A percentile compares a stretch with the other conserved stretches of the same genome.
Evolutionary conservation across 2,113 vertebrate genomes (phyloP).

Genomic region (Microtus ochrogaster): DNA sequence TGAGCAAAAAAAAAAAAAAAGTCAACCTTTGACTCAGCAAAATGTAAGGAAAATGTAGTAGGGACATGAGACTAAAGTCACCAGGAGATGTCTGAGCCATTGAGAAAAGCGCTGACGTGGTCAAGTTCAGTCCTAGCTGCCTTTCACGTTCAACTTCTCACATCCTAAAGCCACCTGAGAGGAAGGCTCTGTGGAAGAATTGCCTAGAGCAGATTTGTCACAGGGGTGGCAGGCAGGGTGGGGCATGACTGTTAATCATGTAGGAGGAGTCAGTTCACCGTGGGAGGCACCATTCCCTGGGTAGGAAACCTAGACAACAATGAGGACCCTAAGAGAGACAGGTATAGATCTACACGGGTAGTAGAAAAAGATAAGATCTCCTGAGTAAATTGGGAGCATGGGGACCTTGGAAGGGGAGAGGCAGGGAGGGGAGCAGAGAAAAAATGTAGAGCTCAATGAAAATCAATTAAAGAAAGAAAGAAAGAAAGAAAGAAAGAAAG

Average conservation of each 20-base stretch:
- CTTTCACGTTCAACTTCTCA: neutral
- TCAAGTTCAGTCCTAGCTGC: neutral
- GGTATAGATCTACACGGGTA: too few species aligned
- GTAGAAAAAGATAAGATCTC: too few species aligned
- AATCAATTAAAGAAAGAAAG: too few species aligned
- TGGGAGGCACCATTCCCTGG: neutral
- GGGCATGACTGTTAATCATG: neutral
- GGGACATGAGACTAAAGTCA: neutral
- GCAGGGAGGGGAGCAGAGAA: too few species aligned
- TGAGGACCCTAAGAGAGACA: too few species aligned
- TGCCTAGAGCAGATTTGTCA: too few species aligned
- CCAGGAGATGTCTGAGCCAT: neutral
- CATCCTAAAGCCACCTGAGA: neutral
- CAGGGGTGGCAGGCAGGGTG: neutral
- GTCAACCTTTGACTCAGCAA: neutral
- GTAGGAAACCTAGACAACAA: neutral
- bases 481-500: too few species aligned
- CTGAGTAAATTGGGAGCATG: too few species aligned
- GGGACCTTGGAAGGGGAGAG: too few species aligned
- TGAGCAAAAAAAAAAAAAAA: too few species aligned
- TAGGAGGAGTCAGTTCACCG: neutral
- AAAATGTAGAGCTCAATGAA: too few species aligned
- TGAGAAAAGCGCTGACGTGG: neutral
- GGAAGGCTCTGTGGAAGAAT: neutral
- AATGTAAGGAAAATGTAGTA: neutral